Evolutionary conservation across 2,113 vertebrate genomes (phyloP).

Genomic region (Sceloporus tristichus): DNA sequence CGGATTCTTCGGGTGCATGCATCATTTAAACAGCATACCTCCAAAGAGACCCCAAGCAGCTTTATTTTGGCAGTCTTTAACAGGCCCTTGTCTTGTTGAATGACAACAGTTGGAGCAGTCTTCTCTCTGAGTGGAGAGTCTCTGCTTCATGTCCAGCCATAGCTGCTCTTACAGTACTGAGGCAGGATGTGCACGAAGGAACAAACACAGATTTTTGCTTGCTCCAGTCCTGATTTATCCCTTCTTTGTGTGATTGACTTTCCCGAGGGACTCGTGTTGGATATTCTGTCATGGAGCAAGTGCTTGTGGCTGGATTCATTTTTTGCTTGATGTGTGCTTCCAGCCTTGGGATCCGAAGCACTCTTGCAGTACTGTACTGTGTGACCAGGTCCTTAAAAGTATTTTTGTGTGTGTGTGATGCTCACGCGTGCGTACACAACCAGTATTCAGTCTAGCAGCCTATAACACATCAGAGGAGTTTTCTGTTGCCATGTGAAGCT

Average conservation of each 20-base stretch:
- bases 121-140: not conserved
- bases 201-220: no score
- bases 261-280: not conserved
- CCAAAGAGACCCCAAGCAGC: no score
- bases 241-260: no score
- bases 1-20: no score
- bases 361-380: not conserved
- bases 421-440: no score
- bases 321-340: not conserved
- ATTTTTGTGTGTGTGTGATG: constrained; percentile 1
- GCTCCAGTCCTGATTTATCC: not conserved
- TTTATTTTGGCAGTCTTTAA: no score
- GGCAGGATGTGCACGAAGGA: no score
- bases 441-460: not conserved
- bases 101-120: not conserved
- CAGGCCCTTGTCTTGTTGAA: not conserved
- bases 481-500: not conserved
- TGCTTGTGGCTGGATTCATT: not conserved
- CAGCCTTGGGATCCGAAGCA: not conserved
- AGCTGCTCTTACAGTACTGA: no score
- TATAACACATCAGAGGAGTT: not conserved
- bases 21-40: no score
- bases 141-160: not conserved
- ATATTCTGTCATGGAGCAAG: not conserved
- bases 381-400: constrained; percentile 4